phyloP scores from a whole-genome alignment of 1,140 invertebrate species.

The Tachypleus tridentatus region DNA sequence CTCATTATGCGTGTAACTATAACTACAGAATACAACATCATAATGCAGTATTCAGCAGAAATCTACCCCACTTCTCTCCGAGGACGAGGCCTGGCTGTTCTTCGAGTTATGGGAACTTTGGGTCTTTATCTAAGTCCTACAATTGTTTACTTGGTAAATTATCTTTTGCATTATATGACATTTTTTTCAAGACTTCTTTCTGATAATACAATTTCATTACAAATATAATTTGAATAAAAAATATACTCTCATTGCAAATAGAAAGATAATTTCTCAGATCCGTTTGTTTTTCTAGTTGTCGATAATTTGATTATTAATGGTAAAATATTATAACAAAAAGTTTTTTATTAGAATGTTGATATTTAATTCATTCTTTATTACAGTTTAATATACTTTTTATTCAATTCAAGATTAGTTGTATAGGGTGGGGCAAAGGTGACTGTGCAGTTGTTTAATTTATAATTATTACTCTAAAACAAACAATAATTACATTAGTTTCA shows the following conservation, averaged over 20 bases:
- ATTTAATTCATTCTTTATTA: too few relatives aligned
- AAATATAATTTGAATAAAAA: not conserved
- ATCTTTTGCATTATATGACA: not conserved
- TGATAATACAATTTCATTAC: too few relatives aligned
- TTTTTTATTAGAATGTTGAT: too few relatives aligned
- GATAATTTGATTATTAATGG: not conserved
- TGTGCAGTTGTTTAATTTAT: too few relatives aligned
- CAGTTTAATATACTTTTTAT: too few relatives aligned
- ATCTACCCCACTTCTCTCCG: constrained; percentile 28
- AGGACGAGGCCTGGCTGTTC: constrained; percentile 29
- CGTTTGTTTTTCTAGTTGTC: not conserved
- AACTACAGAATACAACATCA: constrained; percentile 21
- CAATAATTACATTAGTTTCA: too few relatives aligned
- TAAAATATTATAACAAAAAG: too few relatives aligned
- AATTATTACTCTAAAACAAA: too few relatives aligned
- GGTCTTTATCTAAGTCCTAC: constrained; percentile 41
- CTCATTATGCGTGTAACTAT: constrained; percentile 19
- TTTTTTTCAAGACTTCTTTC: too few relatives aligned
- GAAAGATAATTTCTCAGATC: constrained; percentile 1
- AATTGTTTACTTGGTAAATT: constrained; percentile 38
- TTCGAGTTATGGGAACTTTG: constrained; percentile 39
- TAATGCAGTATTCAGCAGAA: constrained; percentile 26
- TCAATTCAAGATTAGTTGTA: too few relatives aligned
- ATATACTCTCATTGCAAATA: not conserved
- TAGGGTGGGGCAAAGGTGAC: too few relatives aligned